phyloP scores from a whole-genome alignment of 2,113 vertebrate species.

The Megaptera novaeangliae region DNA sequence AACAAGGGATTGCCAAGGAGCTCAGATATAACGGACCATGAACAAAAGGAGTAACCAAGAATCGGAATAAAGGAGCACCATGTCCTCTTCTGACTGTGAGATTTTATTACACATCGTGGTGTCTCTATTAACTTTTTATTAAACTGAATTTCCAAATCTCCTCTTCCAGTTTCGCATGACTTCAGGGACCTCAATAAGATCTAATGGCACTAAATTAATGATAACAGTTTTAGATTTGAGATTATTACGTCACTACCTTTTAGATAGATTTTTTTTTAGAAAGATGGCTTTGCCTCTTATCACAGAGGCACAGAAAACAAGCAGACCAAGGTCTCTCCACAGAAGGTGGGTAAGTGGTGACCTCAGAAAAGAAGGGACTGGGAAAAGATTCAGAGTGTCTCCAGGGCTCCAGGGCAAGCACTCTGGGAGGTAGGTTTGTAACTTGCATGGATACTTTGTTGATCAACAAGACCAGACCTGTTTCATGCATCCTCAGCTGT shows the following conservation, averaged over 20 bases:
- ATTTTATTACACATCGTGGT: not conserved
- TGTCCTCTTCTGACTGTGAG: not conserved
- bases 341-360: not conserved
- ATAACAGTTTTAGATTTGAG: not conserved
- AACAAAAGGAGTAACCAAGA: not conserved
- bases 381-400: not conserved
- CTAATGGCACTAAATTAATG: not conserved
- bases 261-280: not conserved
- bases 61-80: not conserved
- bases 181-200: not conserved
- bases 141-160: not conserved
- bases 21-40: not conserved
- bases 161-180: not conserved
- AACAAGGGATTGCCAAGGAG: not conserved
- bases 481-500: not conserved
- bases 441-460: not conserved
- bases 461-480: not conserved
- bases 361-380: not conserved
- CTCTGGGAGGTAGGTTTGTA: not conserved
- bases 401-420: not conserved
- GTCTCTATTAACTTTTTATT: not conserved
- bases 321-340: not conserved
- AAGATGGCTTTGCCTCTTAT: not conserved
- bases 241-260: constrained; percentile 3
- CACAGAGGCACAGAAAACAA: not conserved